Conservation (phyloP, 2,888 invertebrate species). For the Sympetrum striolatum region DNA sequence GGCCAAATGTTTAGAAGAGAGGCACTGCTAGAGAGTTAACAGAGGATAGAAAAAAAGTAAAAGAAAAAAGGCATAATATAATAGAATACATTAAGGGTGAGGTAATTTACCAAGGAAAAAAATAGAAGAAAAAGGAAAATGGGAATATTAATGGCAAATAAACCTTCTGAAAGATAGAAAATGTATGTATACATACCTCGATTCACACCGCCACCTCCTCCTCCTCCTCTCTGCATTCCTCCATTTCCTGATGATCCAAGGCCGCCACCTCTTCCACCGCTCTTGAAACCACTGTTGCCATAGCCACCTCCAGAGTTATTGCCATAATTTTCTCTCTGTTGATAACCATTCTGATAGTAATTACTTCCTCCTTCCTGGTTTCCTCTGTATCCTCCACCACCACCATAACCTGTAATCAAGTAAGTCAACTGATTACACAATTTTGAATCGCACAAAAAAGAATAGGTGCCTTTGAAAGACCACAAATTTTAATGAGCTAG, state of each 20-base stretch:
- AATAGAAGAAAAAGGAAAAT: too few species aligned
- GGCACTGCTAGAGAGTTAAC: too few species aligned
- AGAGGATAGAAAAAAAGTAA: too few species aligned
- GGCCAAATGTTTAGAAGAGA: too few species aligned
- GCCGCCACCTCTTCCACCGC: slow-evolving; percentile 51
- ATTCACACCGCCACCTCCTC: not conserved
- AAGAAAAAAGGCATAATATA: too few species aligned
- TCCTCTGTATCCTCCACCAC: slow-evolving; percentile 55
- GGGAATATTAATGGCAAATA: too few species aligned
- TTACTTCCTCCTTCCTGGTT: slow-evolving; percentile 53
- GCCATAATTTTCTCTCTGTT: slow-evolving; percentile 51
- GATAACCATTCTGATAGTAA: slow-evolving; percentile 60
- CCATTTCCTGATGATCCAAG: slow-evolving; percentile 48
- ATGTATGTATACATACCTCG: not conserved
- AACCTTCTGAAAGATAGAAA: too few species aligned
- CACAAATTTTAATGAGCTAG: too few species aligned
- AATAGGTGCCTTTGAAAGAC: too few species aligned
- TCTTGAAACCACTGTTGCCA: slow-evolving; percentile 53
- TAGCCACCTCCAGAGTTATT: slow-evolving; percentile 54
- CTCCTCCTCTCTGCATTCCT: slow-evolving; percentile 21
- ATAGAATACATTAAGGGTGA: too few species aligned
- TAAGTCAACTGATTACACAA: not conserved
- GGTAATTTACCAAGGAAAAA: too few species aligned
- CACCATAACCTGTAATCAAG: slow-evolving; percentile 50
- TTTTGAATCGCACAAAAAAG: too few species aligned